Evolutionary conservation across 2,797 vertebrate genomes (phyloP), one percentile per base, ranked within the genome.

Genomic region (Mionectes olivaceus): DNA sequence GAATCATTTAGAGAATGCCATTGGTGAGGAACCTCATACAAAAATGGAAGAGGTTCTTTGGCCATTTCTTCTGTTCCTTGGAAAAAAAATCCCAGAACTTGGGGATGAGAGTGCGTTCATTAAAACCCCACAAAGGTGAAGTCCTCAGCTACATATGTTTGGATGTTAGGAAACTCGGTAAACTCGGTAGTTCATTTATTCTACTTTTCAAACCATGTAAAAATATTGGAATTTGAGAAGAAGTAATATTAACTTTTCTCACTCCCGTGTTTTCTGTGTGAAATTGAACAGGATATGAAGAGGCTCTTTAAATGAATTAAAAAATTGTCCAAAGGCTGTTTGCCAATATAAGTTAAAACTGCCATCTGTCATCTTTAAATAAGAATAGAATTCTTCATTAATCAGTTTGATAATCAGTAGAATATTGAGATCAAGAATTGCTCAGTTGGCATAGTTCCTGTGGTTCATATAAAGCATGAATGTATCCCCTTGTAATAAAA

Each of bases 401-500:
- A 96, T 85, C 87, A 92, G 53, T 90, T 77, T 77, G 77, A 89
- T 91, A 91, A 78, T 93, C 65, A 69, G 47, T 27, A 67, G 74
- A 68, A 89, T 83, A n/a, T 89, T 93, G 71, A 89, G 89, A 85
- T 89, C 81, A 87, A 96, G 90, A 95, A 89, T 90, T 90, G 83
- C 92, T 96, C 68, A 9, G 16, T 89, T 96, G 77, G 59, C 67
- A 4, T 61, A 63, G 24, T 84, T 98, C 57, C 90, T 95, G 1
- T 84, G 79, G 23, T 87, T 95, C 64, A 59, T 81, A 86, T 95
- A 96, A 92, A 95, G 93, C 77, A 85, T 91, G 60, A 93, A 35
- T 89, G 60, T 93, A 89, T 81, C 85, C 74, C 88, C 41, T 71
- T 93, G 93, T 94, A 90, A 85, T 95, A 95, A 96, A 97, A 90